A percentile compares a stretch with the other conserved stretches of the same genome.
Conservation (phyloP, 1,140 invertebrate genomes). For the Leptinotarsa lineolata region DNA sequence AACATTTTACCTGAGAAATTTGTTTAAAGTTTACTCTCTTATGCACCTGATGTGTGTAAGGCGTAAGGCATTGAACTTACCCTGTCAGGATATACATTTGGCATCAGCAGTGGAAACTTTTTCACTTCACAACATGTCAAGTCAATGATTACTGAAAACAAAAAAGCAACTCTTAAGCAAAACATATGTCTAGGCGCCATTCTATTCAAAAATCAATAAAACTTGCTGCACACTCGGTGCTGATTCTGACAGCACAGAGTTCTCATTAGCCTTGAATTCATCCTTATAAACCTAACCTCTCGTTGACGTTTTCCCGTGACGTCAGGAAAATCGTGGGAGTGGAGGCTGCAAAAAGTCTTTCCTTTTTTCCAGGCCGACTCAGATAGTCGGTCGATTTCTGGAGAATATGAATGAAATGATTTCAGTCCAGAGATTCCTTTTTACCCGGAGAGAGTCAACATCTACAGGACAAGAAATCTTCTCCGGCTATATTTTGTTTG, state of each 20-base stretch:
- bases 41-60: constrained; percentile 27
- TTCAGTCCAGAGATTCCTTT: no score
- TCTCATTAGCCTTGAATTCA: background rate
- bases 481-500: no score
- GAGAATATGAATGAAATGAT: no score
- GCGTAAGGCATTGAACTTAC: constrained; percentile 58
- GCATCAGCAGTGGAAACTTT: constrained; percentile 71
- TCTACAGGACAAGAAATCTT: no score
- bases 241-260: background rate
- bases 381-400: no score
- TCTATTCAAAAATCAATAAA: constrained; percentile 30
- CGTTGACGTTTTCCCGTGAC: constrained; percentile 2
- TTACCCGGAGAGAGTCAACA: no score
- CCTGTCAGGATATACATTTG: constrained; percentile 68
- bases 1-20: background rate
- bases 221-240: background rate
- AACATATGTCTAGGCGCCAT: constrained; percentile 47
- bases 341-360: no score
- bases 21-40: constrained; percentile 18
- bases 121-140: constrained; percentile 49
- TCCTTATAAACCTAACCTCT: constrained; percentile 6
- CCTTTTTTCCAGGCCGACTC: no score
- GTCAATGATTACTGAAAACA: constrained; percentile 36
- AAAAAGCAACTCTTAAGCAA: constrained; percentile 32
- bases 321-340: background rate